Base-by-base conservation (phyloP, 37 sponge, comb jelly and placozoan species). In the Aphrocallistes beatrix region DNA sequence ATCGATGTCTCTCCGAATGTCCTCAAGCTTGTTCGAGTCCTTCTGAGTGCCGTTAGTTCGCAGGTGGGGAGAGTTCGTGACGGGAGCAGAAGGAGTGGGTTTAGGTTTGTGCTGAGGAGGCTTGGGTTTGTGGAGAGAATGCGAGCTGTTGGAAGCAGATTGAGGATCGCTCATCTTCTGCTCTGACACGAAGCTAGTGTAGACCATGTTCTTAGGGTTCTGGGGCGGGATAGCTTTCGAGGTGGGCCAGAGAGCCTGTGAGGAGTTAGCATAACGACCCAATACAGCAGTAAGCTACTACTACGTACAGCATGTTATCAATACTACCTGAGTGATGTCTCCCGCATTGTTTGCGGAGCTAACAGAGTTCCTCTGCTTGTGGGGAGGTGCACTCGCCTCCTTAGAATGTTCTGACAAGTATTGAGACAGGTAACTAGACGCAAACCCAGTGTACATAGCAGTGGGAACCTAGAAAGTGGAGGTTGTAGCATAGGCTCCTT, bases 171-270 rank as follows among this genome's bases (percentile, higher is more conserved):
- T 60, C 28, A 60, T 25, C n/a, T 6, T 60, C 75, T 60, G 75
- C n/a, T 60, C 75, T 3, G 75, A 60, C 34, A 60, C 75, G n/a
- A 60, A 60, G n/a, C 75, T 60, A 8, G 75, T 60, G 75, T 25
- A 60, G 6, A 60, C 25, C 10, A 60, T 30, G 34, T 30, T 60
- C 75, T 60, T 60, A 3, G 75, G 75, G 34, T 60, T 60, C 10
- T 60, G 32, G n/a, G 75, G 75, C 6, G 17, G 3, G 3, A 60
- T 60, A 3, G 28, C 34, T 13, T 60, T 60, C 8, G 75, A 60
- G 34, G 75, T 60, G 75, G 75, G 75, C 75, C 75, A 60, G 25
- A 60, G 75, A 60, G 34, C 75, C 75, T 60, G n/a, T 25, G 34
- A 6, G n/a, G n/a, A n/a, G n/a, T n/a, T n/a, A n/a, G n/a, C n/a